Evolutionary conservation across 1,140 invertebrate species (phyloP), one percentile per base, ranked within the genome.

Genomic region (Anastatus disparis): DNA sequence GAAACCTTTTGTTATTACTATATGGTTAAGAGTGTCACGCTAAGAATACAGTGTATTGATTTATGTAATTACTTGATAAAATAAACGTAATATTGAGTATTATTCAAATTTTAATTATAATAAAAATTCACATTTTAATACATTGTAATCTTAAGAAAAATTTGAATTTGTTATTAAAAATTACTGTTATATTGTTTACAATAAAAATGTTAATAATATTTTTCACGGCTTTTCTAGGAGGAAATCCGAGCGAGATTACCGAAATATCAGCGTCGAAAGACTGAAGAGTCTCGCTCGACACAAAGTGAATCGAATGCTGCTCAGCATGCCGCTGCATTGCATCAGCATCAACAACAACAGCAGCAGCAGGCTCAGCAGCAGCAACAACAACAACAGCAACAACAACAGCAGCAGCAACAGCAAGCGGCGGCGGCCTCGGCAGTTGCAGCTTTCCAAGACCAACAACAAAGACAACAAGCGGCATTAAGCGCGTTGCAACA

Each of bases 181-280:
- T n/a, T n/a, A n/a, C n/a, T n/a, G n/a, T n/a, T n/a, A n/a, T n/a
- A n/a, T n/a, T n/a, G n/a, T n/a, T n/a, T n/a, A n/a, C n/a, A n/a
- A n/a, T n/a, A n/a, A n/a, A n/a, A n/a, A n/a, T n/a, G n/a, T n/a
- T n/a, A n/a, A n/a, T n/a, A n/a, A n/a, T n/a, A n/a, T n/a, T n/a
- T n/a, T n/a, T n/a, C n/a, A n/a, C n/a, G n/a, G n/a, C 42, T 29
- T 35, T 44, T 56, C 53, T 78, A 97, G 87, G 96, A 97, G 82
- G 95, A 97, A 86, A 90, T 94, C 72, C 87, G 93, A 61, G 92
- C 95, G 12, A 88, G 91, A 70, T 85, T 91, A 77, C 87, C 90
- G 3, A 94, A 93, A 81, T 97, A 97, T 82, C 87, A 90, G 56
- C 81, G 82, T 56, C 85, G 85, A 74, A 85, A 87, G 71, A 77